Percentiles rank a stretch among this genome's conserved stretches.
These are phyloP conservation scores for Megaceryle maxima DNA, from an alignment of 2,113 vertebrate species.

Conservation along the genomic window DNA sequence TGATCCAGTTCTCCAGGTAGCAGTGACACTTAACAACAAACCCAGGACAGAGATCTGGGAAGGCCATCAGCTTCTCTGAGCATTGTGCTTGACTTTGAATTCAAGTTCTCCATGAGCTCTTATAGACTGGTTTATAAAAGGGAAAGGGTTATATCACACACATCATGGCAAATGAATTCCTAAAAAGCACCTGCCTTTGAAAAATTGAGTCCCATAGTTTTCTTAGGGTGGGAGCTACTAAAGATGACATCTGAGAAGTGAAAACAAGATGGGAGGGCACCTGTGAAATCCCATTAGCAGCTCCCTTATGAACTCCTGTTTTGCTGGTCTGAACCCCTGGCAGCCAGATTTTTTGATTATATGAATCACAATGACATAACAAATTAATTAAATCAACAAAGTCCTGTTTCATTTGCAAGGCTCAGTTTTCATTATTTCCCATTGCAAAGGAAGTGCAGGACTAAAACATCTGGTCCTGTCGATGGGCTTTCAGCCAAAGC, in stretches of 20 bases:
- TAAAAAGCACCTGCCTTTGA: neutral
- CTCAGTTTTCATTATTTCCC: conserved; percentile 60
- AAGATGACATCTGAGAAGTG: neutral
- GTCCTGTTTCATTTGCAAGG: conserved; percentile 3
- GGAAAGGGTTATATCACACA: neutral
- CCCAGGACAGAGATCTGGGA: neutral
- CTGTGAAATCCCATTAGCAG: neutral
- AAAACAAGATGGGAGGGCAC: neutral
- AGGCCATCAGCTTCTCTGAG: neutral
- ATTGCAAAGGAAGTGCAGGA: conserved; percentile 50
- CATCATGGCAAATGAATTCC: neutral
- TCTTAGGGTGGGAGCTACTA: neutral
- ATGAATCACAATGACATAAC: conserved; percentile 69
- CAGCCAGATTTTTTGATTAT: conserved; percentile 62
- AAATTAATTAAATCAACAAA: conserved; percentile 71
- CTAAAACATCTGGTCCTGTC: conserved; percentile 77
- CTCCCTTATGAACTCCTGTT: conserved; percentile 41
- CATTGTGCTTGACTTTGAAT: neutral
- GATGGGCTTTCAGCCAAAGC: conserved; percentile 81
- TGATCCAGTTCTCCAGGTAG: neutral
- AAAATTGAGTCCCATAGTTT: neutral
- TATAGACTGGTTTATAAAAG: neutral
- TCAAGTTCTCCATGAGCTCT: neutral
- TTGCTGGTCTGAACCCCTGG: conserved; percentile 63
- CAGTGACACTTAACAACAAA: neutral